Conservation (phyloP, 2,888 invertebrate species). For the Cyclophora albipunctata region DNA sequence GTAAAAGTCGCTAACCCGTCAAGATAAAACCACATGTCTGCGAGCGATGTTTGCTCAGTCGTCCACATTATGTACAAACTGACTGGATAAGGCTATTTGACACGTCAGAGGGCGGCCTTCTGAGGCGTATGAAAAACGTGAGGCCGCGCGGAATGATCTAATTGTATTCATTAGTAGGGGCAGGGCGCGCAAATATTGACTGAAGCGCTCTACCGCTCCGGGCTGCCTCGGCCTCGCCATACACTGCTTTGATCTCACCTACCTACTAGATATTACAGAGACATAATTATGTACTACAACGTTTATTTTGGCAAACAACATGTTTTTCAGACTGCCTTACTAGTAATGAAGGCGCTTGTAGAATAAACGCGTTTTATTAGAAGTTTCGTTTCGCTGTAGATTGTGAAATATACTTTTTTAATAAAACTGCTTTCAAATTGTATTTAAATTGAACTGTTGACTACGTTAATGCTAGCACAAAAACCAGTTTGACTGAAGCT, state of each 20-base stretch:
- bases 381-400: no score
- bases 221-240: slow-evolving; percentile 24
- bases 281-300: slow-evolving; percentile 14
- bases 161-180: slow-evolving; percentile 74
- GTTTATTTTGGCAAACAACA: no score
- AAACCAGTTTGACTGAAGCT: no score
- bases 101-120: slow-evolving; percentile 52
- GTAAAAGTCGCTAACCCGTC: not conserved
- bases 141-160: slow-evolving; percentile 75
- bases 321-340: no score
- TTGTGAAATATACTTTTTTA: no score
- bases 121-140: slow-evolving; percentile 69
- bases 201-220: slow-evolving; percentile 43
- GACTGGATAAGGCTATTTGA: slow-evolving; percentile 42
- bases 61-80: slow-evolving; percentile 48
- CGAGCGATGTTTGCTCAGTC: slow-evolving; percentile 34
- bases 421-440: no score
- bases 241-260: slow-evolving; percentile 18
- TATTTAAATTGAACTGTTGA: no score
- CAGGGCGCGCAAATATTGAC: slow-evolving; percentile 71
- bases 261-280: slow-evolving; percentile 11
- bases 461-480: no score
- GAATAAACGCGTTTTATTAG: no score
- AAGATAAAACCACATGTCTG: slow-evolving; percentile 9
- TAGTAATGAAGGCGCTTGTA: no score